Conservation (phyloP, 2,888 invertebrate species). For the Pandemis heparana region DNA sequence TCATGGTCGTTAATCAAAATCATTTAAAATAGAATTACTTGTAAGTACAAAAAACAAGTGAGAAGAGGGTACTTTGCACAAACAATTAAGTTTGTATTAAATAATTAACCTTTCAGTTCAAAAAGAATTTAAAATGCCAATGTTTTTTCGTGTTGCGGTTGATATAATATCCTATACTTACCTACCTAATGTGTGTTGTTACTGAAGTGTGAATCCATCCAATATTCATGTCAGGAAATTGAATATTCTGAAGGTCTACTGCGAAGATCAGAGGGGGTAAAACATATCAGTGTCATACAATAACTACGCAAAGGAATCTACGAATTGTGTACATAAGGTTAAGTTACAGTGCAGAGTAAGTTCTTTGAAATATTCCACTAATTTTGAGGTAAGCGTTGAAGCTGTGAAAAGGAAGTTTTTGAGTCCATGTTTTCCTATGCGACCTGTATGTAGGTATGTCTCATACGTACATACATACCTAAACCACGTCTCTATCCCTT, state of each 20-base stretch:
- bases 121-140: background rate
- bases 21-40: too few species aligned
- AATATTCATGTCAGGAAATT: background rate
- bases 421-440: too few species aligned
- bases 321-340: background rate
- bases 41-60: too few species aligned
- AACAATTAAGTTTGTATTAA: too few species aligned
- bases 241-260: background rate
- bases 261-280: background rate
- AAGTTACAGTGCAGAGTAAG: background rate
- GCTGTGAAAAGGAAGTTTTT: too few species aligned
- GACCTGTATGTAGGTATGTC: too few species aligned
- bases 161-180: background rate
- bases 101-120: too few species aligned
- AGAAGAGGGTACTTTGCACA: too few species aligned
- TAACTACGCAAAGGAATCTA: background rate
- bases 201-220: background rate
- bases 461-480: too few species aligned
- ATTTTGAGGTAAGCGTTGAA: background rate
- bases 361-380: background rate
- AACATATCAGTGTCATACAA: background rate
- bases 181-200: background rate
- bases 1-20: too few species aligned
- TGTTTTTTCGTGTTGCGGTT: background rate
- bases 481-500: too few species aligned